Evolutionary conservation across 2,888 invertebrate species (phyloP), one percentile per base, ranked within the genome.

Genomic region (Caenorhabditis sp.): DNA sequence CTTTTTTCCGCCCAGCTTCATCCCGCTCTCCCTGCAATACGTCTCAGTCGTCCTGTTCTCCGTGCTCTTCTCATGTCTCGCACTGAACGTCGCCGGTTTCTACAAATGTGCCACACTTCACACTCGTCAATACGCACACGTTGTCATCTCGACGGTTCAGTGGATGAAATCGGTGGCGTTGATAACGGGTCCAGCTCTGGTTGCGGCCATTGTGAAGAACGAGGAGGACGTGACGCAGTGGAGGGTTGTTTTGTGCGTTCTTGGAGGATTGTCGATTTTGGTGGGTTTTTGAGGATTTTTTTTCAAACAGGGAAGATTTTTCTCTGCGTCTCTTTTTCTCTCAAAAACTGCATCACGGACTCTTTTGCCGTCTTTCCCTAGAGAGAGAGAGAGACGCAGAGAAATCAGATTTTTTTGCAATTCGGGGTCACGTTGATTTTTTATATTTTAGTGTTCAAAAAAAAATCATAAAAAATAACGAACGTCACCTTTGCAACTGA

Each of bases 101-200:
- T 85, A 84, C 67, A 85, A 85, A 63, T 84, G 84, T 60, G 84
- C 79, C 12, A 81, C 85, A 0, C 66, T 85, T 19, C 77, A 81
- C 24, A 81, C 83, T 50, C 78, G 80, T 67, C 82, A 82, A 58
- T 82, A 77, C 59, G 80, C 80, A 5, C 82, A 82, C 37, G 78
- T 84, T 58, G 81, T 84, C 21, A 77, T 84, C 8, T 81, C 84
- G 0, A 79, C 76, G 50, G 79, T 82, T 54, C 84, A 84, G 60
- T 83, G 83, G 77, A 81, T 83, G 74, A 84, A 84, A 64, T 84
- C 83, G 61, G 70, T 84, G n/a, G 79, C 83, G 2, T 65, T 84
- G 37, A 82, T 84, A 51, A 73, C 73, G n/a, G 83, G 82, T 10
- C 84, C 84, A 10, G 79, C 79, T 5, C 62, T 83, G 26, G 81